These are phyloP conservation scores for Lepilemur septentrionalis DNA, from an alignment of 2,797 vertebrate species.

Conservation along the genomic window DNA sequence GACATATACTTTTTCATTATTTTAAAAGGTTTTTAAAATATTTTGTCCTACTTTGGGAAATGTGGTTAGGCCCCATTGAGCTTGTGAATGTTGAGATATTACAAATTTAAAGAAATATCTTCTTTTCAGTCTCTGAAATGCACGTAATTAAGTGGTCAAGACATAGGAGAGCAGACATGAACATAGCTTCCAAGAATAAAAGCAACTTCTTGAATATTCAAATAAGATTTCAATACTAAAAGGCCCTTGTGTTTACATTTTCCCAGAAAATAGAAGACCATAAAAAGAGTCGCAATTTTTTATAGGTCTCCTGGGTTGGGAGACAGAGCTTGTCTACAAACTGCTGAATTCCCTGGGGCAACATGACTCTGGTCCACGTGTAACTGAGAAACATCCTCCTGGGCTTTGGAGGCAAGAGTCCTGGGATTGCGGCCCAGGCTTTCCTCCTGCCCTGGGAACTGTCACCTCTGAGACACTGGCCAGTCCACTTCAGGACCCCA, in stretches of 20 bases:
- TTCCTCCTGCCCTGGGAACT: neutral
- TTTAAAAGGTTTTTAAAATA: slow-evolving; percentile 68
- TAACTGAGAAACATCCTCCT: neutral
- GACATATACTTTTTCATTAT: slow-evolving; percentile 60
- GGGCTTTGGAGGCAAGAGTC: neutral
- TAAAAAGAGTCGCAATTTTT: neutral
- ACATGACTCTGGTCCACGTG: fast-evolving
- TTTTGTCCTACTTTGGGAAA: slow-evolving; percentile 74
- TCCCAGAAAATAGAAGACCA: neutral
- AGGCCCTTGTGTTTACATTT: neutral
- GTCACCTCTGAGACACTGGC: neutral
- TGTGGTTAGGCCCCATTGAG: slow-evolving; percentile 68
- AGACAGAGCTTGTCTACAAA: neutral
- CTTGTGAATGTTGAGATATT: slow-evolving; percentile 52
- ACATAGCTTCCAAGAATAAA: slow-evolving; percentile 73
- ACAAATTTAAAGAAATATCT: slow-evolving; percentile 72
- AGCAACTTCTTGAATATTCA: slow-evolving; percentile 73
- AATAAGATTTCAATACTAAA: neutral
- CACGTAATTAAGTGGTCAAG: slow-evolving; percentile 76
- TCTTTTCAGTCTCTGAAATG: slow-evolving; percentile 77
- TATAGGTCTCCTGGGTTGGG: neutral
- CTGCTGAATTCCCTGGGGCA: neutral
- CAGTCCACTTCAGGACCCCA: neutral
- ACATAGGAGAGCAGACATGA: slow-evolving; percentile 68
- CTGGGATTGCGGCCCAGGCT: too few species aligned